Evolutionary conservation across 2,888 invertebrate species (phyloP).

Genomic region (Harpagoxenus sublaevis): DNA sequence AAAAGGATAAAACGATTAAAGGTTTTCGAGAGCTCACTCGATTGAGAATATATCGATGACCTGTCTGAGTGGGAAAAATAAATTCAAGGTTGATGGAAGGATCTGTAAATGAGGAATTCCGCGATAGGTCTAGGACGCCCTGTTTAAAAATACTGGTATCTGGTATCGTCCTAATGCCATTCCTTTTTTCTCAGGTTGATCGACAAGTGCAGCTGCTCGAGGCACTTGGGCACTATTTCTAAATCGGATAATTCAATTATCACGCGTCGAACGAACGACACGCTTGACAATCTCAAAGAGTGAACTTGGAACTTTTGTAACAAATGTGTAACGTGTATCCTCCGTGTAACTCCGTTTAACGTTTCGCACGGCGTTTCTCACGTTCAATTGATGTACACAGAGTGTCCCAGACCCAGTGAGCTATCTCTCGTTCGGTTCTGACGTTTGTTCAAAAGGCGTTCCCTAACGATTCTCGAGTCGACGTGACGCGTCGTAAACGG

Average conservation of each 20-base stretch:
- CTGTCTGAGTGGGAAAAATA: background rate
- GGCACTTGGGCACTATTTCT: background rate
- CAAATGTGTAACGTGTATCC: background rate
- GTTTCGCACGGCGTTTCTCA: background rate
- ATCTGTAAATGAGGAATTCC: conserved; percentile 1
- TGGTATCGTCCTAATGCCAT: background rate
- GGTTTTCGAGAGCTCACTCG: background rate
- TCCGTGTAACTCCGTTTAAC: background rate
- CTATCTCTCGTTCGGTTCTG: background rate
- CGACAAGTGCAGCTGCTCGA: background rate
- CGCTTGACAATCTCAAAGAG: background rate
- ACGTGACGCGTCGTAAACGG: background rate
- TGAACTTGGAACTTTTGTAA: conserved; percentile 26
- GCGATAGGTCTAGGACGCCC: background rate
- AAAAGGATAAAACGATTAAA: background rate
- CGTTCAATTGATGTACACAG: conserved; percentile 3
- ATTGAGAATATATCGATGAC: background rate
- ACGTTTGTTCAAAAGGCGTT: conserved; percentile 10
- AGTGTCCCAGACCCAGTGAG: background rate
- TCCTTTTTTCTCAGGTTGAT: background rate
- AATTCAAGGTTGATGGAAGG: background rate
- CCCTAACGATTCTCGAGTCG: background rate
- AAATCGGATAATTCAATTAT: conserved; percentile 20
- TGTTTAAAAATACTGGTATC: background rate
- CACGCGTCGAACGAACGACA: background rate